Percentiles rank a stretch among this genome's conserved stretches.
Conservation (phyloP, 2,113 vertebrate genomes). For the Paradoxurus hermaphroditus region DNA sequence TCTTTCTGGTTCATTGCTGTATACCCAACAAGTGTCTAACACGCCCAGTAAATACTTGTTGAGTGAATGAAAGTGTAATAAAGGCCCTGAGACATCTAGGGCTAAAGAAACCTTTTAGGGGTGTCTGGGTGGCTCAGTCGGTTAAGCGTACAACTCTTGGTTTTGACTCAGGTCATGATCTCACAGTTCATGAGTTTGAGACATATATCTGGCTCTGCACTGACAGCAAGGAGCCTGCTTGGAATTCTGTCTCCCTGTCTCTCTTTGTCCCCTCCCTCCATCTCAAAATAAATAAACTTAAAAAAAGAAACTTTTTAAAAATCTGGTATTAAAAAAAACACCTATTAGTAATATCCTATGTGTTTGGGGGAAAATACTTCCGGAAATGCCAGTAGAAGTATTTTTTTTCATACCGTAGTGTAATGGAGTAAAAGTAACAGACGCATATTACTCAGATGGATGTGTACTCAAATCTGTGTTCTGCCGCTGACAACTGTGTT, state of each 20-base stretch:
- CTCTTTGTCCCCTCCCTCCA: no score
- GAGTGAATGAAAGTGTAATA: not conserved
- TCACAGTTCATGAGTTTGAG: no score
- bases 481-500: not conserved
- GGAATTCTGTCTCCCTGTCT: no score
- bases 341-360: not conserved
- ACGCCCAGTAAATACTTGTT: not conserved
- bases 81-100: not conserved
- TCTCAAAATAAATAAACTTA: no score
- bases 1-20: not conserved
- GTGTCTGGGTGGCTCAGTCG: no score
- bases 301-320: not conserved
- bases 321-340: not conserved
- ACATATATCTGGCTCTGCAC: no score
- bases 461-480: not conserved
- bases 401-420: not conserved
- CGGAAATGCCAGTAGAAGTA: not conserved
- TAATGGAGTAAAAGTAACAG: constrained; percentile 3
- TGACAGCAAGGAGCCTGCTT: no score
- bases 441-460: not conserved
- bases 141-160: no score
- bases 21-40: not conserved
- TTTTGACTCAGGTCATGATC: no score
- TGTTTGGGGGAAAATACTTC: not conserved
- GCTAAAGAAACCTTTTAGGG: not conserved